phyloP scores from a whole-genome alignment of 1,140 invertebrate species.

The Drosophila orena region DNA sequence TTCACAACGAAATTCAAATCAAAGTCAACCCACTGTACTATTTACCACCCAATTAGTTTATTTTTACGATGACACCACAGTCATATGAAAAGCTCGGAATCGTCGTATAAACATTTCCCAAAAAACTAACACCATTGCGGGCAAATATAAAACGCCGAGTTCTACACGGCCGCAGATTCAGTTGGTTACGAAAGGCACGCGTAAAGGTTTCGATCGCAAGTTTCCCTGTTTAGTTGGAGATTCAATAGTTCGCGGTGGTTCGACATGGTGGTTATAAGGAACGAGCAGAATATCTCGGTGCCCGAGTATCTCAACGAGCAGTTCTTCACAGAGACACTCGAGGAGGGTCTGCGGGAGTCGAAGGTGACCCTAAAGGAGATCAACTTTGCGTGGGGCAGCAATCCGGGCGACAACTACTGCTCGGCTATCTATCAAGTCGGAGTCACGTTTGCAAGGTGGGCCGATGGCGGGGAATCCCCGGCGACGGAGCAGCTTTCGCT shows the following conservation, averaged over 20 bases:
- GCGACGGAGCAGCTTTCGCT: constrained; percentile 55
- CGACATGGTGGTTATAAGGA: constrained; percentile 64
- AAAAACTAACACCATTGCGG: constrained; percentile 2
- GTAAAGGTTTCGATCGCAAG: constrained; percentile 8
- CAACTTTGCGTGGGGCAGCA: constrained; percentile 76
- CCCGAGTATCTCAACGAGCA: constrained; percentile 65
- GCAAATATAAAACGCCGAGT: constrained; percentile 34
- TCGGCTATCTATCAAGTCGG: constrained; percentile 72
- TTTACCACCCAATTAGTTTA: constrained; percentile 19
- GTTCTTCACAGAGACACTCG: constrained; percentile 69
- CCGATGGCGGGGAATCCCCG: constrained; percentile 23
- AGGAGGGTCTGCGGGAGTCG: constrained; percentile 68
- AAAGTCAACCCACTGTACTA: constrained; percentile 35
- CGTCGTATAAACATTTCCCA: constrained; percentile 13
- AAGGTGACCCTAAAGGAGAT: constrained; percentile 63
- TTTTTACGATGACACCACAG: constrained; percentile 41
- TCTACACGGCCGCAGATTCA: constrained; percentile 4
- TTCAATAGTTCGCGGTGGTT: too few relatives aligned
- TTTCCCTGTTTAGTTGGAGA: not conserved
- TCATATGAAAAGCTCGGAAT: constrained; percentile 21
- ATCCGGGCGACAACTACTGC: constrained; percentile 79
- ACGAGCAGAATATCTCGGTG: constrained; percentile 61
- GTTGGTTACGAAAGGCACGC: constrained; percentile 18
- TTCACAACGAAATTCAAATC: too few relatives aligned
- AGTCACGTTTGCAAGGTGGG: constrained; percentile 52